phyloP scores from a whole-genome alignment of 2,888 invertebrate species.

The Ecdyonurus torrentis region DNA sequence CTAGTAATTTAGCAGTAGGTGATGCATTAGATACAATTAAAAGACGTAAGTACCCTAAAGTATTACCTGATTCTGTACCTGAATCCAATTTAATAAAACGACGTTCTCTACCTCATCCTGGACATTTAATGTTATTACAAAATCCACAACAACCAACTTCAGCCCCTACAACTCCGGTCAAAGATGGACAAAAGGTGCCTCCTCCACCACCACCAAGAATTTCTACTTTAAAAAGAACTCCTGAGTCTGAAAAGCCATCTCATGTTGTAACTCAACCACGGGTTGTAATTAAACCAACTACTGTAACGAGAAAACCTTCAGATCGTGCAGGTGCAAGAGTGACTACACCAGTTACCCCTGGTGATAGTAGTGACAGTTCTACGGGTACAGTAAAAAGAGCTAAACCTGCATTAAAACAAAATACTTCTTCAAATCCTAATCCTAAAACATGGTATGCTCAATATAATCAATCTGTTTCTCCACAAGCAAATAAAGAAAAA shows the following conservation, averaged over 20 bases:
- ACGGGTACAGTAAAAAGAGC: slow-evolving; percentile 11
- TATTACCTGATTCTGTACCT: slow-evolving; percentile 50
- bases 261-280: slow-evolving; percentile 27
- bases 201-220: slow-evolving; percentile 62
- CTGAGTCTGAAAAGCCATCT: background rate
- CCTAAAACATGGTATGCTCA: slow-evolving; percentile 11
- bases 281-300: slow-evolving; percentile 41
- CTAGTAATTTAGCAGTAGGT: background rate
- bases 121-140: slow-evolving; percentile 7
- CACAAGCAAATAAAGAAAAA: slow-evolving; percentile 9
- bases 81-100: slow-evolving; percentile 11
- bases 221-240: slow-evolving; percentile 32
- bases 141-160: slow-evolving; percentile 9
- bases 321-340: slow-evolving; percentile 19
- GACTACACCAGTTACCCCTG: slow-evolving; percentile 13
- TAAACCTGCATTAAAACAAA: slow-evolving; percentile 7
- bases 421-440: background rate
- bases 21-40: slow-evolving; percentile 49
- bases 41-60: slow-evolving; percentile 67
- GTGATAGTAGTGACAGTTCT: background rate
- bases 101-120: slow-evolving; percentile 13
- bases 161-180: slow-evolving; percentile 4
- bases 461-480: slow-evolving; percentile 10
- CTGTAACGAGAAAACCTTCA: slow-evolving; percentile 18
- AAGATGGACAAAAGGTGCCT: slow-evolving; percentile 24